These are phyloP conservation scores for Taphrorychus bicolor DNA, from an alignment of 2,888 invertebrate species.

Conservation along the genomic window DNA sequence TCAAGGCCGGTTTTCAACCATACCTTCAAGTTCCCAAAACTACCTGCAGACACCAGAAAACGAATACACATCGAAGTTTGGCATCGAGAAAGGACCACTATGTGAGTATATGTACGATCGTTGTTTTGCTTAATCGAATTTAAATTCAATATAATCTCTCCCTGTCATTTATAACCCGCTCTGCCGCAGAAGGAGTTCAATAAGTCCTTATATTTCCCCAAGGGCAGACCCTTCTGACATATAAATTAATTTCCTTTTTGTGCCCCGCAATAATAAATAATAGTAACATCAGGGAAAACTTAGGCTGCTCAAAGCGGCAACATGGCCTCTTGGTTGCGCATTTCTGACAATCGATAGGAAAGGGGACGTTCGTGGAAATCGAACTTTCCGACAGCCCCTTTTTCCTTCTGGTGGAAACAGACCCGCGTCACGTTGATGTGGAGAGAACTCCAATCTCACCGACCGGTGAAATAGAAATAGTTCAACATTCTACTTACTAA, in stretches of 20 bases:
- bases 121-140: neutral
- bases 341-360: slow-evolving; percentile 30
- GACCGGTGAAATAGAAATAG: too few species aligned
- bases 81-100: slow-evolving; percentile 83
- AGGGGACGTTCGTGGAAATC: neutral
- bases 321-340: slow-evolving; percentile 28
- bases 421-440: neutral
- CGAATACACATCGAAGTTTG: slow-evolving; percentile 76
- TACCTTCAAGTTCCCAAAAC: slow-evolving; percentile 72
- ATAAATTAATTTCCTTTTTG: slow-evolving; percentile 8
- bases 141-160: neutral
- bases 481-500: too few species aligned
- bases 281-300: neutral
- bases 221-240: neutral
- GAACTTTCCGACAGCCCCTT: slow-evolving; percentile 8
- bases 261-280: slow-evolving; percentile 28
- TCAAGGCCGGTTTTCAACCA: slow-evolving; percentile 82
- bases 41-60: slow-evolving; percentile 62
- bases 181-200: neutral
- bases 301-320: slow-evolving; percentile 14
- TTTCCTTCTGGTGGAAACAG: neutral
- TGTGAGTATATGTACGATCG: slow-evolving; percentile 65
- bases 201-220: slow-evolving; percentile 4
- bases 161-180: neutral
- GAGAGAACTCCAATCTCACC: neutral